phyloP scores from a whole-genome alignment of 1,140 invertebrate genomes.

The Platyscapa corneri region DNA sequence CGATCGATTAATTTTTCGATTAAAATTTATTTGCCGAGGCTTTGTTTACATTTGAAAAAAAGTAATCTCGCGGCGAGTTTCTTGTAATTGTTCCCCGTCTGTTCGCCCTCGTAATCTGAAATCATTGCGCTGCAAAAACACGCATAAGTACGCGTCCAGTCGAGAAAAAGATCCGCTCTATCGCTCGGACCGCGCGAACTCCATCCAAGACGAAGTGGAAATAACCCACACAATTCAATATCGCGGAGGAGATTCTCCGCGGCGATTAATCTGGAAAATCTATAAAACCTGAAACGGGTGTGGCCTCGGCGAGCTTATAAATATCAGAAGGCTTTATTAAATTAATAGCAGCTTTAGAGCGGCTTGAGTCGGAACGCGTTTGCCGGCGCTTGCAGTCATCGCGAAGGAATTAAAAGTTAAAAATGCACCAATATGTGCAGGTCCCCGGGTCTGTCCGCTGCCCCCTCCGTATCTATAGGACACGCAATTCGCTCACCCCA shows the following conservation, averaged over 20 bases:
- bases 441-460: not conserved
- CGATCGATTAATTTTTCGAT: no score
- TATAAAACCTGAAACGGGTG: not conserved
- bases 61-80: no score
- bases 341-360: slow-evolving; percentile 3
- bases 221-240: not conserved
- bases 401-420: no score
- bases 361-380: not conserved
- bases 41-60: no score
- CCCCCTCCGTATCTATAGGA: no score
- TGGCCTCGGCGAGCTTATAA: not conserved
- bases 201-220: not conserved
- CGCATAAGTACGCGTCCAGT: no score
- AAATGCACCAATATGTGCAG: not conserved
- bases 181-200: no score
- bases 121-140: no score
- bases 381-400: not conserved
- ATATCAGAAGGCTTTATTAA: slow-evolving; percentile 27
- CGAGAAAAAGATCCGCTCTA: no score
- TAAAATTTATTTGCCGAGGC: not conserved
- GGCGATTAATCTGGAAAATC: not conserved
- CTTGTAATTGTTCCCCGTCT: no score
- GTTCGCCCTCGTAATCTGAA: no score
- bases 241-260: not conserved
- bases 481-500: not conserved